Evolutionary conservation across 2,113 vertebrate genomes (phyloP), one percentile per base, ranked within the genome.

Genomic region (Urocitellus parryii): DNA sequence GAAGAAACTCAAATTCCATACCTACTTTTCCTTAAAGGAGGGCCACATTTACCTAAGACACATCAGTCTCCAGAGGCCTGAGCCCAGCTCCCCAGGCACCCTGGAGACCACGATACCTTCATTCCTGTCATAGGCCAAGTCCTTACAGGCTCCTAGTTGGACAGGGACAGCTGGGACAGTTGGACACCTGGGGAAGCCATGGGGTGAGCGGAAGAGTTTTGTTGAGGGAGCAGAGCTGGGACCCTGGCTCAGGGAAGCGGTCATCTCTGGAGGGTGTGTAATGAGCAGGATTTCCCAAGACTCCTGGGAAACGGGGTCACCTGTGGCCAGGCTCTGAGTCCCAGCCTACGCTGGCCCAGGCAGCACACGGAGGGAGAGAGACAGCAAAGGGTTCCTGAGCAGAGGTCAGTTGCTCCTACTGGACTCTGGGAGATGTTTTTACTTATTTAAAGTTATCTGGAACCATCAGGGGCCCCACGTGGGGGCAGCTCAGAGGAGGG

Each of bases 21-120:
- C 7, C 58, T 56, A 4, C 8, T 24, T 76, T 65, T 76, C 42
- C 42, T 76, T 34, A 14, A 76, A 68, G 2, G 12, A 34, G 27
- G 22, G 22, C 63, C 42, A 74, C 45, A 42, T 76, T 16, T 29
- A 56, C 20, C n/a, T 0, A 63, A 11, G 65, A 65, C 29, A 42
- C 37, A 58, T 4, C 4, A 96, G 93, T 91, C 96, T 89, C 29
- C 14, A 79, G 65, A 93, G 88, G 96, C 93, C 92, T 88, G 96
- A 61, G 96, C 95, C 90, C 32, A 72, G 74, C 83, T 97, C 93
- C 96, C 97, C 96, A 87, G 93, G 84, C 82, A 95, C 90, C 88
- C 96, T 90, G 90, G 97, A 90, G 93, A 91, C 94, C 92, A n/a
- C n/a, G 25, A 22, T 8, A 13, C 45, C 37, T 0, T 76, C 27